These are phyloP conservation scores for Larimichthys crocea DNA, from an alignment of 2,113 vertebrate genomes.

Conservation along the genomic window DNA sequence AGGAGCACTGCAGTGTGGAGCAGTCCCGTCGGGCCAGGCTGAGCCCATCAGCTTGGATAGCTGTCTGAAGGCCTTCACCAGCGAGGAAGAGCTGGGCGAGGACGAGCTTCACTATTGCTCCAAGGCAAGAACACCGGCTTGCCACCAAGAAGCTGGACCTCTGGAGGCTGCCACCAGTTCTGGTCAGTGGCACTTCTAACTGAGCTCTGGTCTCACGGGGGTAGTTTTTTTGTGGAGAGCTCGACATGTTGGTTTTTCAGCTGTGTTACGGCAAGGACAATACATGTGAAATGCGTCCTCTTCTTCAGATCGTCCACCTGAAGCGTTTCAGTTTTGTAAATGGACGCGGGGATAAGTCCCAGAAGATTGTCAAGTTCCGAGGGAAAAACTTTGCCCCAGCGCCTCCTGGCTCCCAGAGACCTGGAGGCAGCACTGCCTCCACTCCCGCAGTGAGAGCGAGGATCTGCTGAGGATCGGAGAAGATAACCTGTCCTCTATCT, in stretches of 20 bases:
- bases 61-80: conserved; percentile 96
- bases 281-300: background rate
- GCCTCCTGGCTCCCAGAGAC: conserved; percentile 94
- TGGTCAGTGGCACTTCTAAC: conserved; percentile 82
- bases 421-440: conserved; percentile 82
- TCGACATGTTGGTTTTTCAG: background rate
- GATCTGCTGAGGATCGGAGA: conserved; percentile 79
- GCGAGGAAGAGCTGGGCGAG: conserved; percentile 96
- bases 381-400: conserved; percentile 93
- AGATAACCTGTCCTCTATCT: conserved; percentile 85
- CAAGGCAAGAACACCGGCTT: conserved; percentile 94
- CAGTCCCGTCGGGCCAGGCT: conserved; percentile 92
- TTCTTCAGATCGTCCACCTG: conserved; percentile 94
- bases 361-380: conserved; percentile 98
- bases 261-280: background rate
- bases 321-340: conserved; percentile 99
- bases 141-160: conserved; percentile 99
- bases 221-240: background rate
- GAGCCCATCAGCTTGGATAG: conserved; percentile 98
- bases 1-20: conserved; percentile 96
- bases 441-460: conserved; percentile 83
- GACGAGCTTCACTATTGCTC: conserved; percentile 99
- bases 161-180: conserved; percentile 96
- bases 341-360: conserved; percentile 98
- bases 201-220: background rate